These are phyloP conservation scores for Myotis brandtii DNA, from an alignment of 2,113 vertebrate genomes.

Conservation along the genomic window DNA sequence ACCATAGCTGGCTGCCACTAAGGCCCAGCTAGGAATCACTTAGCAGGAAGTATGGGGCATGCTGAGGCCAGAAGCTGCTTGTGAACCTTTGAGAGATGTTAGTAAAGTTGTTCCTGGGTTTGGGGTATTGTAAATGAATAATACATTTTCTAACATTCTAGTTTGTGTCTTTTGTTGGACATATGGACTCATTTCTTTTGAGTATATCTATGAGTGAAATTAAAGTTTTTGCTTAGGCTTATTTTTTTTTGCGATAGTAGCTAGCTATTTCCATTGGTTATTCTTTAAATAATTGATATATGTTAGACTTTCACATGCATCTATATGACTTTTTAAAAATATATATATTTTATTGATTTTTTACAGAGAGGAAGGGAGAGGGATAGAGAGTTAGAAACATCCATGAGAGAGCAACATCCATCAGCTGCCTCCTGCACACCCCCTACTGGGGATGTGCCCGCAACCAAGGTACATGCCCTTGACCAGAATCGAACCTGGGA, in stretches of 20 bases:
- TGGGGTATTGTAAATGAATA: neutral
- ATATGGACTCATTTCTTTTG: no score
- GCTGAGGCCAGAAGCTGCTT: neutral
- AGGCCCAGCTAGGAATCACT: neutral
- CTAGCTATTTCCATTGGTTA: neutral
- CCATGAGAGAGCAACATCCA: no score
- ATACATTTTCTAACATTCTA: neutral
- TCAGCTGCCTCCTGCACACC: no score
- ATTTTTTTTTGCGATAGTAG: neutral
- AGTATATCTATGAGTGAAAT: neutral
- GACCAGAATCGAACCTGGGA: no score
- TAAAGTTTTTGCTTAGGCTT: neutral
- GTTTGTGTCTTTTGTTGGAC: neutral
- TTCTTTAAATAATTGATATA: neutral
- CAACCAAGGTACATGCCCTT: no score
- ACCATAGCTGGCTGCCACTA: neutral
- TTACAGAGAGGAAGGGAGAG: no score
- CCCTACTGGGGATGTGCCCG: no score
- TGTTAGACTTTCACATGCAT: neutral
- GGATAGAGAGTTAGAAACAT: no score
- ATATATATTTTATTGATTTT: neutral
- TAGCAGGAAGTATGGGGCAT: neutral
- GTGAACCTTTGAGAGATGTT: neutral
- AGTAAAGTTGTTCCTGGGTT: neutral
- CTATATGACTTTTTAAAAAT: neutral